Conservation (phyloP, 2,113 vertebrate species). For the Muscicapa adusta region DNA sequence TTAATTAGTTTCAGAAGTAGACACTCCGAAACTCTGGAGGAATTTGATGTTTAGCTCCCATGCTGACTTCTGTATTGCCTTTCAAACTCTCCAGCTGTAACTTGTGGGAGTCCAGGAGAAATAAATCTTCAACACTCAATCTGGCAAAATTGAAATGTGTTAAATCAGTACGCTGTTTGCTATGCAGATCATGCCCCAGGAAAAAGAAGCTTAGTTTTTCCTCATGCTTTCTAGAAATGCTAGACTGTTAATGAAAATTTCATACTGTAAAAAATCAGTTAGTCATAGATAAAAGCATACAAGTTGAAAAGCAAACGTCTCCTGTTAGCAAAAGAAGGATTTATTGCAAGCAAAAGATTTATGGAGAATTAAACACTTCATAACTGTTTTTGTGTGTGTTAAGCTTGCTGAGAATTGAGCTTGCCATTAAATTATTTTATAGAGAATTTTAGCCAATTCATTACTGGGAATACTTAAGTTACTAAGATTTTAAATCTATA, state of each 20-base stretch:
- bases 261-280: not conserved
- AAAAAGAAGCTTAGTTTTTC: not conserved
- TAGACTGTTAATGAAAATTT: not conserved
- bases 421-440: not conserved
- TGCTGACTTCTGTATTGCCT: not conserved
- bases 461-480: not conserved
- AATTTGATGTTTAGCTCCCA: not conserved
- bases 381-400: not conserved
- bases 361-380: not conserved
- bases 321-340: not conserved
- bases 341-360: not conserved
- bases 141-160: not conserved
- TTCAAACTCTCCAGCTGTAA: not conserved
- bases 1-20: conserved; percentile 7
- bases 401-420: not conserved
- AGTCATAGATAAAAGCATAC: not conserved
- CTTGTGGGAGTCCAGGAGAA: not conserved
- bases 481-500: not conserved
- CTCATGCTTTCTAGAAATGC: not conserved
- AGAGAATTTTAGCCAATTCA: not conserved
- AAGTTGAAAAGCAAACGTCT: not conserved
- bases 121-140: not conserved
- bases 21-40: not conserved
- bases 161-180: not conserved
- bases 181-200: not conserved